Conservation (phyloP, 2,888 invertebrate genomes). For the Marasmarcha lunaedactyla region DNA sequence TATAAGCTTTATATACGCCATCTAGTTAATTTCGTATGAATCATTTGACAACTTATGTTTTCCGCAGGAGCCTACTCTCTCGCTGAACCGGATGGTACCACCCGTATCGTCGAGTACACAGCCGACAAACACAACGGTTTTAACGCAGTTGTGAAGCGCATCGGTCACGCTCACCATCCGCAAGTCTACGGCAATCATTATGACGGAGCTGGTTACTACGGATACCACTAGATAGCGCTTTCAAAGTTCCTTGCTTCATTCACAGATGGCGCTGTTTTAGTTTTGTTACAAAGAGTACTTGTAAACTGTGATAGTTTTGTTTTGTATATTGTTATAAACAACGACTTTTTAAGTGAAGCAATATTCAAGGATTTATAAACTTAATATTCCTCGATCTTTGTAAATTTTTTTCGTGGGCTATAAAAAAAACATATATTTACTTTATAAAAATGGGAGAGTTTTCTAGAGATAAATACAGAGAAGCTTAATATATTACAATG, state of each 20-base stretch:
- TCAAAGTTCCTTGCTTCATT: constrained; percentile 14
- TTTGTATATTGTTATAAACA: too few species aligned
- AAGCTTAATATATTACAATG: too few species aligned
- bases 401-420: too few species aligned
- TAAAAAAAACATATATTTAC: too few species aligned
- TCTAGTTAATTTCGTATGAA: constrained; percentile 4
- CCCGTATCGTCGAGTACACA: constrained; percentile 62
- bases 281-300: constrained; percentile 7
- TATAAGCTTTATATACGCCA: too few species aligned
- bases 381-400: too few species aligned
- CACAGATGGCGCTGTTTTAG: constrained; percentile 30
- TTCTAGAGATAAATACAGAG: too few species aligned
- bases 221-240: constrained; percentile 51
- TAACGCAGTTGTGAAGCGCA: constrained; percentile 62
- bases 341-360: too few species aligned
- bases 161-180: constrained; percentile 58
- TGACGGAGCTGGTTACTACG: constrained; percentile 34
- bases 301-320: constrained; percentile 6
- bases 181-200: constrained; percentile 42
- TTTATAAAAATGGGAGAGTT: too few species aligned
- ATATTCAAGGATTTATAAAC: too few species aligned
- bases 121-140: constrained; percentile 63
- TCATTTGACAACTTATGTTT: too few species aligned
- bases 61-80: constrained; percentile 57
- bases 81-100: constrained; percentile 62